Base-by-base conservation (phyloP, 2,113 vertebrate genomes). In the Aptenodytes forsteri region DNA sequence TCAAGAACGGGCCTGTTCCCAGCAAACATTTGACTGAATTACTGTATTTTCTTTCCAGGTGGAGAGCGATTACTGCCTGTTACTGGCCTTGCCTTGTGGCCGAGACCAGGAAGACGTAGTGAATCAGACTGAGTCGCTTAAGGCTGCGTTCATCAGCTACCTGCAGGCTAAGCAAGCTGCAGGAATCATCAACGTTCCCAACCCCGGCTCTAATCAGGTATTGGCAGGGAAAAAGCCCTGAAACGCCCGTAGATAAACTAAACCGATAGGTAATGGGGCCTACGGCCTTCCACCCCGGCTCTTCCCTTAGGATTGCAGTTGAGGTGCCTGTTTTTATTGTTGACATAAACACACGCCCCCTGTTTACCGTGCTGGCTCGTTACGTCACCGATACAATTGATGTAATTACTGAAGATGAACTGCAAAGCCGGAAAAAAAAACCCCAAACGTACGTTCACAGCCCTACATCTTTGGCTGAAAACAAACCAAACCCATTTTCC, bases 151-250 rank as follows among this genome's bases (percentile, higher is more conserved):
- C 97, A 99, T 99, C 97, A 99, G 99, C 46, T 99, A 99, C 97
- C 98, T 99, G 97, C 99, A 99, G 98, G 99, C 99, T 61, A 99
- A 99, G 97, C 99, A 99, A 97, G 99, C 99, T 7, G 99, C 99
- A 64, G 99, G 99, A 29, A 99, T 99, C 98, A 99, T 99, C 98
- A 99, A 99, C 11, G 99, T 99, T 19, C 99, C 99, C 95, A 99
- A 99, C 90, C 99, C 99, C 7, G 99, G 99, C 98, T 99, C 99
- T 64, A 99, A 99, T 97, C 99, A 99, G 99, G 99, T 99, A 91
- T 0, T 1, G 66, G 9, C 70, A 17, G 7, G 1, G 23, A 25
- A 2, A 25, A 2, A 46, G 16, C 58, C 38, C 58, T 1, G 16
- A 22, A 16, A 54, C 1, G 12, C 46, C 46, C 30, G 1, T 14